Conservation (phyloP, 2,113 vertebrate species). For the Syngnathus typhle region DNA sequence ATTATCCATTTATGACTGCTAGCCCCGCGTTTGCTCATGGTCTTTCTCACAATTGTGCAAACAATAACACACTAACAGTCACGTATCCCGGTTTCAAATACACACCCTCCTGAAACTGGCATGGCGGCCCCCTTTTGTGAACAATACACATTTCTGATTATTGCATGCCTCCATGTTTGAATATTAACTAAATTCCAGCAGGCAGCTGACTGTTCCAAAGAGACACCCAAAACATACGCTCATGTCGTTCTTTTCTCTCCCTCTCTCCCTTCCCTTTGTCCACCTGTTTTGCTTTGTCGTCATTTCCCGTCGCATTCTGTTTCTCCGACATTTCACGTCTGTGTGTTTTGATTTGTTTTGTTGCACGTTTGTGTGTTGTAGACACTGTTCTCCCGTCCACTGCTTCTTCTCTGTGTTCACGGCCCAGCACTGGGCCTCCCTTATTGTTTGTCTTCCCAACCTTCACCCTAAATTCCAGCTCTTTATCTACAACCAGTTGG, state of each 20-base stretch:
- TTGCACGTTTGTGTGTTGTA: conserved; percentile 76
- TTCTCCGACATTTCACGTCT: conserved; percentile 4
- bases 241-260: conserved; percentile 67
- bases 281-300: conserved; percentile 49
- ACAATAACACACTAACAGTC: conserved; percentile 5
- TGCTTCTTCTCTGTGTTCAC: conserved; percentile 99
- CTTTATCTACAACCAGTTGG: conserved; percentile 99
- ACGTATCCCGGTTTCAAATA: background rate
- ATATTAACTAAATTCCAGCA: conserved; percentile 6
- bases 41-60: background rate
- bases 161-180: conserved; percentile 4
- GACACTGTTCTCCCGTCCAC: conserved; percentile 98
- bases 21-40: conserved; percentile 3
- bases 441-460: conserved; percentile 98
- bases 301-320: conserved; percentile 3
- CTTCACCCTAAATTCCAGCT: conserved; percentile 99
- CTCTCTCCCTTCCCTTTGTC: conserved; percentile 61
- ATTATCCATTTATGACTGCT: background rate
- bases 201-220: conserved; percentile 8
- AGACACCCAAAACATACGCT: conserved; percentile 39
- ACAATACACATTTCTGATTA: background rate
- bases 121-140: background rate
- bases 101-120: background rate
- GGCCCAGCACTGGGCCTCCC: conserved; percentile 97
- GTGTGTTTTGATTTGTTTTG: conserved; percentile 19